Conservation (phyloP, 37 sponge, comb jelly and placozoan species). For the Spongilla lacustris region DNA sequence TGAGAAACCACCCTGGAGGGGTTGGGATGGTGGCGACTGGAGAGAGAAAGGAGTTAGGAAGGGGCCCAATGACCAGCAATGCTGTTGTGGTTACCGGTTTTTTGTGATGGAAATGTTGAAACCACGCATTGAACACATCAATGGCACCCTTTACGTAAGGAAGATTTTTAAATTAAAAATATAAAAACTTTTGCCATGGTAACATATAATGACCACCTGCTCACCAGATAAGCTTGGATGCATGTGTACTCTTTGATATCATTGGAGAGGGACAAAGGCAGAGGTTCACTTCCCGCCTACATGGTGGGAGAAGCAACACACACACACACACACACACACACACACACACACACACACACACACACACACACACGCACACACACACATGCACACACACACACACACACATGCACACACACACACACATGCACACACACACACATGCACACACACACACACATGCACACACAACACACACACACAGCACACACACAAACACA, state of each 20-base stretch:
- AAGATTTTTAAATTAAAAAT: slow-evolving; percentile 17
- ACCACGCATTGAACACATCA: slow-evolving; percentile 72
- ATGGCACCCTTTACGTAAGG: slow-evolving; percentile 59
- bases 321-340: neutral
- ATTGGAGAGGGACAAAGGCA: slow-evolving; percentile 41
- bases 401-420: too few species aligned
- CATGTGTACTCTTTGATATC: slow-evolving; percentile 80
- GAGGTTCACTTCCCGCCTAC: slow-evolving; percentile 40
- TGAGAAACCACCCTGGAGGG: slow-evolving; percentile 25
- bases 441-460: too few species aligned
- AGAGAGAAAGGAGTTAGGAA: neutral
- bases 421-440: too few species aligned
- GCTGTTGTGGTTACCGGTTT: slow-evolving; percentile 68
- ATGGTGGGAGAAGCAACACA: neutral
- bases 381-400: neutral
- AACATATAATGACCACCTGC: neutral
- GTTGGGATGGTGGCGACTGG: slow-evolving; percentile 6
- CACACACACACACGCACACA: neutral
- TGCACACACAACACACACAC: too few species aligned
- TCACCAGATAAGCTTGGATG: slow-evolving; percentile 91
- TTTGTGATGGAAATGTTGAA: slow-evolving; percentile 64
- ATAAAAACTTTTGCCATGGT: neutral
- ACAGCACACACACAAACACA: too few species aligned
- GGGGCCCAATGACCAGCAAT: neutral
- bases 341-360: neutral